phyloP scores from a whole-genome alignment of 2,888 invertebrate species.

The Nowickia ferox region DNA sequence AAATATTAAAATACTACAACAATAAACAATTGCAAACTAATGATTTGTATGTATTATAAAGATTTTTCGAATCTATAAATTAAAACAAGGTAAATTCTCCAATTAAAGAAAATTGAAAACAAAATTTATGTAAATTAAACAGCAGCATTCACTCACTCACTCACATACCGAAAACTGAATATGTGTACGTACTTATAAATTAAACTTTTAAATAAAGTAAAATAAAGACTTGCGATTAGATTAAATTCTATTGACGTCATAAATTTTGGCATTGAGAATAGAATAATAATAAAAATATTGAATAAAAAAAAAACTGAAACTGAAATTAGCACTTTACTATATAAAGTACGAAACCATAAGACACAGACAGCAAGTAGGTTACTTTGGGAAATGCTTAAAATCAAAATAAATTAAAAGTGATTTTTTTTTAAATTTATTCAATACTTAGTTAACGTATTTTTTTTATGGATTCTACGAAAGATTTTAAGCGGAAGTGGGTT shows the following conservation, averaged over 20 bases:
- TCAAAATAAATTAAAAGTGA: background rate
- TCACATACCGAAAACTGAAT: slow-evolving; percentile 5
- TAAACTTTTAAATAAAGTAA: slow-evolving; percentile 5
- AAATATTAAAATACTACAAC: background rate
- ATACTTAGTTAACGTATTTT: background rate
- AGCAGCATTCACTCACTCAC: background rate
- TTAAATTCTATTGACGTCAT: slow-evolving; percentile 62
- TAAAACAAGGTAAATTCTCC: slow-evolving; percentile 24
- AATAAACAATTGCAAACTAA: slow-evolving; percentile 40
- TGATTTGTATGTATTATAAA: slow-evolving; percentile 29
- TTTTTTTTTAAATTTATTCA: background rate
- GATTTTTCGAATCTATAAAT: background rate
- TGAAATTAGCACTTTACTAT: slow-evolving; percentile 37
- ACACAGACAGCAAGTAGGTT: background rate
- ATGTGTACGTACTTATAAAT: background rate
- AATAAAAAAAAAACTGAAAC: background rate
- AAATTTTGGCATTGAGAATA: slow-evolving; percentile 55
- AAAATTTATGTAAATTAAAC: slow-evolving; percentile 48
- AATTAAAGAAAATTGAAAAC: slow-evolving; percentile 14
- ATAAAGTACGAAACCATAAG: background rate
- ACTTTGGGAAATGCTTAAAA: slow-evolving; percentile 11
- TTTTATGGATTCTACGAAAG: background rate
- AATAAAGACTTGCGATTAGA: slow-evolving; percentile 47
- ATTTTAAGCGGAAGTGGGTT: no score
- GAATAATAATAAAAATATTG: no score